phyloP scores from a whole-genome alignment of 2,888 invertebrate genomes.

The Coleophora flavipennella region DNA sequence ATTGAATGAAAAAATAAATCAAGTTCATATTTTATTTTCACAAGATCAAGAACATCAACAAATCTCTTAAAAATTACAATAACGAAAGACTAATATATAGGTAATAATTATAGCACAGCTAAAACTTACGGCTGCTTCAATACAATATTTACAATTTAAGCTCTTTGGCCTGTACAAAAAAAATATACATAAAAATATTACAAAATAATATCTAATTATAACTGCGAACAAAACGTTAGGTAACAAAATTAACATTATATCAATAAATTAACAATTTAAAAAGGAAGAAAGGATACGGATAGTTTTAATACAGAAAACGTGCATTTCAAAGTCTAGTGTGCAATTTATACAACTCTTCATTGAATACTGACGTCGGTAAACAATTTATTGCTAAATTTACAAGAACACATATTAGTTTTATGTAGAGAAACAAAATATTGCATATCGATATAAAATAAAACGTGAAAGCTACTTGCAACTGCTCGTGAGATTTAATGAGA shows the following conservation, averaged over 20 bases:
- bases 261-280: conserved; percentile 52
- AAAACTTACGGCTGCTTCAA: conserved; percentile 42
- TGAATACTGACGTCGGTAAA: conserved; percentile 52
- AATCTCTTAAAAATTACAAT: conserved; percentile 68
- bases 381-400: conserved; percentile 41
- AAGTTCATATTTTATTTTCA: conserved; percentile 54
- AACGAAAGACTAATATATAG: conserved; percentile 64
- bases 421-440: conserved; percentile 5
- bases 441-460: conserved; percentile 1
- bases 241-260: conserved; percentile 68
- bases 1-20: background rate
- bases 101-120: conserved; percentile 37
- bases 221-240: conserved; percentile 49
- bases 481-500: too few relatives aligned
- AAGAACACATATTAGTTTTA: conserved; percentile 18
- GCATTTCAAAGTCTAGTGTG: conserved; percentile 16
- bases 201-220: conserved; percentile 43
- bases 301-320: conserved; percentile 29
- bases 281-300: conserved; percentile 35
- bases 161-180: conserved; percentile 69
- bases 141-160: conserved; percentile 60
- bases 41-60: conserved; percentile 72
- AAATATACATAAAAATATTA: conserved; percentile 45
- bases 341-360: conserved; percentile 11
- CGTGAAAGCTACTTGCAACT: too few relatives aligned